Conservation (phyloP, 2,888 invertebrate species). For the Seladonia tumulorum region DNA sequence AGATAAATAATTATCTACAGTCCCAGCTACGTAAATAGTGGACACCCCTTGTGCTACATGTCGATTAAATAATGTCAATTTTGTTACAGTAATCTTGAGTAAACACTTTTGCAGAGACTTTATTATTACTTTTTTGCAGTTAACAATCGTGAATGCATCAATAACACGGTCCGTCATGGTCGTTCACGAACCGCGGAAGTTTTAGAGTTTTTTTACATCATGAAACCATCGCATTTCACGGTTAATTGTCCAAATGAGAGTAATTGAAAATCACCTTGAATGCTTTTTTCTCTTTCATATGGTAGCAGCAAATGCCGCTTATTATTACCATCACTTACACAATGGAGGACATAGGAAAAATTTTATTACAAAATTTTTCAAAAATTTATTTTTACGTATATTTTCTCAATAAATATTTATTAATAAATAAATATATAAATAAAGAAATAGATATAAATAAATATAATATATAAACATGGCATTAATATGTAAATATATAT, state of each 20-base stretch:
- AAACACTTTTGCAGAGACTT: neutral
- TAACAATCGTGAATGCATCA: neutral
- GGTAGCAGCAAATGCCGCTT: neutral
- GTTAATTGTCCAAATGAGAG: neutral
- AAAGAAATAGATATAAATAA: no score
- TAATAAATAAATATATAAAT: no score
- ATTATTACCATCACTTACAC: neutral
- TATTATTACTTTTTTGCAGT: neutral
- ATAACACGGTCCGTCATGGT: neutral
- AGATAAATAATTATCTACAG: neutral
- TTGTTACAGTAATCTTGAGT: neutral
- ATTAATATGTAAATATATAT: no score
- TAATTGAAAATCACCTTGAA: neutral
- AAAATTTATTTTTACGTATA: neutral
- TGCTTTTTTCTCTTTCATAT: neutral
- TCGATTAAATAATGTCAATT: neutral
- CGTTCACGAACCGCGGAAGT: neutral
- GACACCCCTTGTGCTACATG: neutral
- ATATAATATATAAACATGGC: no score
- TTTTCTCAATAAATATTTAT: neutral
- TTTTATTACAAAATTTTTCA: neutral
- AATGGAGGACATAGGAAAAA: neutral
- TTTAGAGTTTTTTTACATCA: neutral
- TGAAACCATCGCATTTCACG: neutral
- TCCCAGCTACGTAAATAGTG: no score